These are phyloP conservation scores for Cephalopholis sonnerati DNA, from an alignment of 2,113 vertebrate species.

Conservation along the genomic window DNA sequence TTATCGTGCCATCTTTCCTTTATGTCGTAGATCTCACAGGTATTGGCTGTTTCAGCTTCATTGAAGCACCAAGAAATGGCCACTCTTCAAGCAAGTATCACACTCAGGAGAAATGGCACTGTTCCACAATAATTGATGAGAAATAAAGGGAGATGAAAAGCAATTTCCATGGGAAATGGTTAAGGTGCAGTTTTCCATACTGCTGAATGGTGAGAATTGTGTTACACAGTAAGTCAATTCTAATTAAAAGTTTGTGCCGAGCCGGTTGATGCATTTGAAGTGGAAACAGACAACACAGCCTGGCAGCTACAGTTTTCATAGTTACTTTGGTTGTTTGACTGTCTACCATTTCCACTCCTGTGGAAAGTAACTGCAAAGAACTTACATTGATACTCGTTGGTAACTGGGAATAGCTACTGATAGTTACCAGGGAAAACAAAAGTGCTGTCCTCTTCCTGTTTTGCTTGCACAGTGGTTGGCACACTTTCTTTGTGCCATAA, in stretches of 20 bases:
- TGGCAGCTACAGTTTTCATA: no score
- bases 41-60: conserved; percentile 1
- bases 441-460: no score
- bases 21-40: neutral
- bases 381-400: no score
- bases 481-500: no score
- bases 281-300: no score
- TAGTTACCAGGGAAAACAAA: no score
- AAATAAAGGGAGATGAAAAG: conserved; percentile 58
- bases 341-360: no score
- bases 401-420: no score
- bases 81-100: conserved; percentile 30
- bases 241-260: conserved; percentile 62
- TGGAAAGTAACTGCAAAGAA: no score
- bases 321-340: no score
- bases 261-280: conserved; percentile 14
- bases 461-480: no score
- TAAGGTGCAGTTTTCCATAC: conserved; percentile 8
- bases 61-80: neutral
- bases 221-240: conserved; percentile 49
- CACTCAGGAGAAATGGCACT: conserved; percentile 21
- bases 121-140: conserved; percentile 56
- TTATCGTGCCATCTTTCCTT: conserved; percentile 12
- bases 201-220: neutral
- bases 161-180: conserved; percentile 34